phyloP scores from a whole-genome alignment of 2,113 vertebrate genomes.

The Xenopus borealis region DNA sequence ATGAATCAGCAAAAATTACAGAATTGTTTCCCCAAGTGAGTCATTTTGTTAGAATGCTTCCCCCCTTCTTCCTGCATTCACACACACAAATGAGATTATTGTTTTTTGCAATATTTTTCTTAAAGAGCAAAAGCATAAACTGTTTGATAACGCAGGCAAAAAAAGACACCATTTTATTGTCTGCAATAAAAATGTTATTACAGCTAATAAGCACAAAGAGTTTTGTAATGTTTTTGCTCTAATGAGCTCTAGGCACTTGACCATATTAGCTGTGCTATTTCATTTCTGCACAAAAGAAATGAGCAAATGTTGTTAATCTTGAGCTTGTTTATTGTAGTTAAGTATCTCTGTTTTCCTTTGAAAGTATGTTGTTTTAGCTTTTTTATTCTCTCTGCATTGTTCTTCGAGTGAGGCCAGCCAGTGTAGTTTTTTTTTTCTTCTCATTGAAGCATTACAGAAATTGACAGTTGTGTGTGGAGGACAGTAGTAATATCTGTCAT shows the following conservation, averaged over 20 bases:
- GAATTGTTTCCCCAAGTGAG: conserved; percentile 55
- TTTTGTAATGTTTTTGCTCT: conserved; percentile 44
- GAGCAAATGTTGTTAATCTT: conserved; percentile 46
- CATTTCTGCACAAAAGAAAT: conserved; percentile 31
- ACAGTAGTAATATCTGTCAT: conserved; percentile 1
- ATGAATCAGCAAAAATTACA: conserved; percentile 55
- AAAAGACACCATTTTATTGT: conserved; percentile 40
- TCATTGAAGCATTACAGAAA: background rate
- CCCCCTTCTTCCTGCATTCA: conserved; percentile 31
- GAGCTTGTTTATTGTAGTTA: conserved; percentile 39
- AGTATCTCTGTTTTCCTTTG: conserved; percentile 14
- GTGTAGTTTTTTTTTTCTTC: background rate
- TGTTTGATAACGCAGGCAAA: conserved; percentile 50
- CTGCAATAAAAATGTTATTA: conserved; percentile 48
- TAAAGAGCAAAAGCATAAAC: conserved; percentile 38
- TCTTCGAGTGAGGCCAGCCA: background rate
- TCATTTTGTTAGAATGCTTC: conserved; percentile 48
- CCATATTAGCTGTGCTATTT: conserved; percentile 40
- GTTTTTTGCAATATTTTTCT: conserved; percentile 50
- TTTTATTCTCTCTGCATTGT: conserved; percentile 1
- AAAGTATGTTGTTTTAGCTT: conserved; percentile 15
- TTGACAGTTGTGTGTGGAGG: background rate
- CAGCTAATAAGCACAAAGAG: conserved; percentile 44
- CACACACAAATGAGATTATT: conserved; percentile 35
- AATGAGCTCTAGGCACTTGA: conserved; percentile 41